phyloP scores from a whole-genome alignment of 2,797 vertebrate species.

The Enteromius trimaculatus region DNA sequence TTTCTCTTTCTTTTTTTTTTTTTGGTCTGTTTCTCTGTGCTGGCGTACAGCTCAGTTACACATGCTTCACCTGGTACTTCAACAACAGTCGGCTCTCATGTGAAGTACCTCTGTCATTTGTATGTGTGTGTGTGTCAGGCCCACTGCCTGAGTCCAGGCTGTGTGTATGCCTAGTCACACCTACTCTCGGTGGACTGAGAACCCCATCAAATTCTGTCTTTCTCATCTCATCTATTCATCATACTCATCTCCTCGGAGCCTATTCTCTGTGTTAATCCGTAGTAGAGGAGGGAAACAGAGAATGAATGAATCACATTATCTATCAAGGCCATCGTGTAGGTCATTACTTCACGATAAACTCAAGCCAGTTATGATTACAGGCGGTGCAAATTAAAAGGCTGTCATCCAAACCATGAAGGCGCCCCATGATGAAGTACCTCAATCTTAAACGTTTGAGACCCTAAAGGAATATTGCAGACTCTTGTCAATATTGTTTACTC shows the following conservation, averaged over 20 bases:
- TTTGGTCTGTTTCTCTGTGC: neutral
- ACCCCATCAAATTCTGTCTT: constrained; percentile 42
- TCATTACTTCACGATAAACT: constrained; percentile 47
- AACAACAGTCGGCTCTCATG: constrained; percentile 40
- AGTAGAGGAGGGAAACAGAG: constrained; percentile 12
- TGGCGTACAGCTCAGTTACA: constrained; percentile 39
- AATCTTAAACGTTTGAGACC: neutral
- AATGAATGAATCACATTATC: constrained; percentile 40
- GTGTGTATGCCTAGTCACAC: constrained; percentile 17
- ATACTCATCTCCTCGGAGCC: constrained; percentile 15
- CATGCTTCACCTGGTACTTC: constrained; percentile 43
- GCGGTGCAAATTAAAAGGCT: constrained; percentile 39
- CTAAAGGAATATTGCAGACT: constrained; percentile 24
- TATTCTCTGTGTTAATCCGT: constrained; percentile 8
- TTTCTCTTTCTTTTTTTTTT: neutral
- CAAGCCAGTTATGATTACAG: constrained; percentile 48
- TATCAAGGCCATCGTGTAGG: constrained; percentile 46
- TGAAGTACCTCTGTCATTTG: constrained; percentile 46
- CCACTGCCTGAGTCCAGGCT: constrained; percentile 8
- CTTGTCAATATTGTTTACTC: constrained; percentile 10
- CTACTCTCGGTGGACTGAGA: constrained; percentile 8
- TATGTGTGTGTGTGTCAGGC: constrained; percentile 2
- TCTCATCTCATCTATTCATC: constrained; percentile 42
- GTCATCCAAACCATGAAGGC: constrained; percentile 33
- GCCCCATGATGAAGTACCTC: constrained; percentile 35